Percentiles rank a stretch among this genome's conserved stretches.
phyloP scores from a whole-genome alignment of 2,797 vertebrate species.

The Telmatherina bonti region DNA sequence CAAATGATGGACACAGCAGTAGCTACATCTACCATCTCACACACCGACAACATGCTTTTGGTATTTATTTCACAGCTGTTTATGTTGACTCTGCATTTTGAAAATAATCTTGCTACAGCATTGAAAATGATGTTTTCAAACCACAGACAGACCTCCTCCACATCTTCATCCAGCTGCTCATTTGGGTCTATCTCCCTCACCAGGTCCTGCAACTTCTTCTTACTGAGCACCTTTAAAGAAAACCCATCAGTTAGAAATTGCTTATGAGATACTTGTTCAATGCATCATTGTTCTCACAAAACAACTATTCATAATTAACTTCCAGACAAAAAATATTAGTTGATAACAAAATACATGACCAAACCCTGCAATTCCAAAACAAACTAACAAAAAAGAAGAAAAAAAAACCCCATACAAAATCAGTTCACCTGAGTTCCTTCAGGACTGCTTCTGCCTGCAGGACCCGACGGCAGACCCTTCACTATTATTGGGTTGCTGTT shows the following conservation, averaged over 20 bases:
- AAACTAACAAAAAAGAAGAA: neutral
- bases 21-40: neutral
- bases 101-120: neutral
- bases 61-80: neutral
- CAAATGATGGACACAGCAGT: constrained; percentile 35
- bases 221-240: constrained; percentile 91
- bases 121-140: constrained; percentile 8
- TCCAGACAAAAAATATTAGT: neutral
- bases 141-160: constrained; percentile 90
- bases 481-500: constrained; percentile 88
- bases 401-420: neutral
- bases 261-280: neutral
- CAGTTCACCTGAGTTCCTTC: constrained; percentile 92
- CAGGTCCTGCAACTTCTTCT: constrained; percentile 98
- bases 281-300: neutral
- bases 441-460: constrained; percentile 92
- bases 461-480: constrained; percentile 88
- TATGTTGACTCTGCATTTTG: neutral
- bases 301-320: neutral
- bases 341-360: neutral
- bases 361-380: neutral
- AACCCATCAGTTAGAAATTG: neutral
- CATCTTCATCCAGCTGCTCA: constrained; percentile 98
- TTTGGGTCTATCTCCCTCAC: constrained; percentile 98
- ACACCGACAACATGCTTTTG: neutral